These are phyloP conservation scores for Pyxicephalus adspersus DNA, from an alignment of 2,113 vertebrate species.

Conservation along the genomic window DNA sequence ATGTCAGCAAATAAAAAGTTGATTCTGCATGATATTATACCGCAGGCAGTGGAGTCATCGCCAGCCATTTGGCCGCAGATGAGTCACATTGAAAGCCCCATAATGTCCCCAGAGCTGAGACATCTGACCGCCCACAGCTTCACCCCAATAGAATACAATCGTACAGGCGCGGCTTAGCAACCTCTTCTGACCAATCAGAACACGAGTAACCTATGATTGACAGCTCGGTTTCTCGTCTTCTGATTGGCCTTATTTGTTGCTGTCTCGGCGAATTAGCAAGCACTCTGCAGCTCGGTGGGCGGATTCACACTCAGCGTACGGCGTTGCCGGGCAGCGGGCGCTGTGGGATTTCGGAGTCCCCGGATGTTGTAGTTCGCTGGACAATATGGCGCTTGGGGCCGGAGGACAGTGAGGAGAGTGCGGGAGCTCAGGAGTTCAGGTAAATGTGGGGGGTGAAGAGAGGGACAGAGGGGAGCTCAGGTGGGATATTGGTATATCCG, in stretches of 20 bases:
- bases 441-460: constrained; percentile 29
- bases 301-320: not conserved
- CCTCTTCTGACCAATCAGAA: constrained; percentile 4
- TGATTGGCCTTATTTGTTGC: not conserved
- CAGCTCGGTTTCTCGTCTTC: not conserved
- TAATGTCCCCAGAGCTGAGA: too few species aligned
- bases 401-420: constrained; percentile 32
- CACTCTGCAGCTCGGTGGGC: not conserved
- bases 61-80: too few species aligned
- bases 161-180: constrained; percentile 38
- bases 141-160: not conserved
- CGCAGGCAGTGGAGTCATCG: too few species aligned
- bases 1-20: too few species aligned
- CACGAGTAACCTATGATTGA: not conserved
- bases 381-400: constrained; percentile 36
- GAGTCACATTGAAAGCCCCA: too few species aligned
- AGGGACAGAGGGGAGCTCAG: not conserved
- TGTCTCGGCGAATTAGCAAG: not conserved
- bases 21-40: too few species aligned
- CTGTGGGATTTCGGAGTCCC: constrained; percentile 35
- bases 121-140: too few species aligned
- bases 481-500: not conserved
- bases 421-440: constrained; percentile 10
- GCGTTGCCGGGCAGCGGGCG: constrained; percentile 39
- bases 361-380: constrained; percentile 34